Base-by-base conservation (phyloP, 2,888 invertebrate species). In the Eurois occulta region DNA sequence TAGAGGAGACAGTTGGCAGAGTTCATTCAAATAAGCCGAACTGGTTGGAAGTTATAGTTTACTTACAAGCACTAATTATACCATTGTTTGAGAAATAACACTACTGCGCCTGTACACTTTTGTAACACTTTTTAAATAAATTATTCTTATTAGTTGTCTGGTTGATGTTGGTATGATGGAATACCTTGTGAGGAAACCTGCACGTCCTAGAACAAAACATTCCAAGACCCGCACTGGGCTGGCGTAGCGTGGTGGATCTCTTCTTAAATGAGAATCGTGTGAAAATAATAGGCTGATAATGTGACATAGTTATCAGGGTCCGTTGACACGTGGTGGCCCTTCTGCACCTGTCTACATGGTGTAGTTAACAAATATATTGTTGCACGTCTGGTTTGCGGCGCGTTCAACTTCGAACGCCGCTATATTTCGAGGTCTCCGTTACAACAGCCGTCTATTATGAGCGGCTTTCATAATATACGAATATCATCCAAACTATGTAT, bases 361-460 rank as follows among this genome's bases (percentile, higher is more conserved):
- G 58, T 18, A 46, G n/a, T 52, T 32, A 35, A 78, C 66, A 58
- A 71, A 71, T 66, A 71, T 79, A 72, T 67, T 72, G 52, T 72
- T 62, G 38, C 32, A 46, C 60, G 72, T 48, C 24, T 52, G 77
- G 41, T 48, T 16, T 55, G 64, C 38, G 55, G 66, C 48, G 60
- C 35, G 28, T 43, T 16, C 24, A 60, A 60, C 35, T 55, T 52
- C 18, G 46, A 38, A 55, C 60, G 35, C 43, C 60, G 28, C 43
- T 68, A 10, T 55, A 62, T 78, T 58, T 52, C 24, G 35, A 67
- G 66, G 58, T 66, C 48, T n/a, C 65, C 24, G 62, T 24, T 58
- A 52, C 28, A 24, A 48, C 16, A 24, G 48, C 24, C 24, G 10
- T 48, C 18, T 18, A 24, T 55, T 55, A 55, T 55, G 13, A 28